These are phyloP conservation scores for Andrena trimmerana DNA, from an alignment of 2,888 invertebrate species.

Conservation along the genomic window DNA sequence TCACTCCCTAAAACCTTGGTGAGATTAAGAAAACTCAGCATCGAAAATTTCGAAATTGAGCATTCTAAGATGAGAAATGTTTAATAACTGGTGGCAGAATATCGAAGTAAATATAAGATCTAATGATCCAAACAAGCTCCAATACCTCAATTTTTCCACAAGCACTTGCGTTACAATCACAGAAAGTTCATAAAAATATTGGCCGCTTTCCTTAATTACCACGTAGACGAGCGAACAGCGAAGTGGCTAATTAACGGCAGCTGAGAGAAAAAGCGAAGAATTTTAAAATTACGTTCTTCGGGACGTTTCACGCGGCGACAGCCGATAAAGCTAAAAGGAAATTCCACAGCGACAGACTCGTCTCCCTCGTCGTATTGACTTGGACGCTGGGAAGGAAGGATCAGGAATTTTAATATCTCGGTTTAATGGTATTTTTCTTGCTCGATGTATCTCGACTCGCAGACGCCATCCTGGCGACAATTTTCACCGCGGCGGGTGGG, in stretches of 20 bases:
- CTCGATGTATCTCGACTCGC: conserved; percentile 51
- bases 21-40: no score
- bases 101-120: no score
- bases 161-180: neutral
- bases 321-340: conserved; percentile 46
- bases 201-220: neutral
- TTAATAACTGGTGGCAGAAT: no score
- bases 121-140: no score
- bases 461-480: conserved; percentile 30
- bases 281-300: conserved; percentile 28
- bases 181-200: neutral
- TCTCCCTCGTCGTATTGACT: conserved; percentile 43
- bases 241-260: conserved; percentile 14
- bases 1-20: no score
- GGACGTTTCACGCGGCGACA: conserved; percentile 20
- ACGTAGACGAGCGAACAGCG: no score
- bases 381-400: conserved; percentile 30
- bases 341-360: conserved; percentile 47
- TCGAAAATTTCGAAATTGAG: no score
- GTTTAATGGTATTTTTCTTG: conserved; percentile 65
- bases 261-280: conserved; percentile 1
- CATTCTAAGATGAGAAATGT: no score
- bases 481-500: conserved; percentile 25
- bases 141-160: neutral
- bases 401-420: conserved; percentile 69